These are phyloP conservation scores for Triplophysa siluroides DNA, from an alignment of 2,113 vertebrate genomes.

Conservation along the genomic window DNA sequence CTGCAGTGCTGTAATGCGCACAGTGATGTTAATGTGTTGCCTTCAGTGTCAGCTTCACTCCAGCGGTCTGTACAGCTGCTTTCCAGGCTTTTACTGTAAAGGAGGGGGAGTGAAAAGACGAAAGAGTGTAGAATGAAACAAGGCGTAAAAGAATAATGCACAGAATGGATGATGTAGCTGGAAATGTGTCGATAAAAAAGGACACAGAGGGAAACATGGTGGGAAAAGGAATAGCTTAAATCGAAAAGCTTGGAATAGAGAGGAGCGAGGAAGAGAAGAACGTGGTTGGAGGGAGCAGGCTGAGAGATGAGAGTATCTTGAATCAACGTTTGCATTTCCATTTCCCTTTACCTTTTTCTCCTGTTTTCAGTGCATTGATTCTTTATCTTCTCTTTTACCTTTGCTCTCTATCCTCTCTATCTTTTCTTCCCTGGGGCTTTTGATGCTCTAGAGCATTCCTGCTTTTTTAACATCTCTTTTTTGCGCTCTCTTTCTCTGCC, in stretches of 20 bases:
- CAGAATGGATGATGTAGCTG: conserved; percentile 24
- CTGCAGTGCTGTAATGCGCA: conserved; percentile 60
- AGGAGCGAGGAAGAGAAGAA: conserved; percentile 28
- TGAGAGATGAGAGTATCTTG: conserved; percentile 59
- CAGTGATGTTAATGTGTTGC: conserved; percentile 64
- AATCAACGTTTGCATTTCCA: conserved; percentile 64
- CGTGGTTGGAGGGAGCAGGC: conserved; percentile 60
- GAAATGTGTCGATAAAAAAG: conserved; percentile 10
- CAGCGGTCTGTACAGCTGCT: conserved; percentile 65
- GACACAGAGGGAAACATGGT: background rate
- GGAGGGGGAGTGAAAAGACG: background rate
- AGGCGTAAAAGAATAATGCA: conserved; percentile 42
- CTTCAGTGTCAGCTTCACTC: conserved; percentile 63
- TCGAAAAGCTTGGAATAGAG: background rate
- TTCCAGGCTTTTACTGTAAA: conserved; percentile 64
- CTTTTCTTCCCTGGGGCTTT: conserved; percentile 63
- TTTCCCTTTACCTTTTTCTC: conserved; percentile 48
- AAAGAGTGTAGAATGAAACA: conserved; percentile 8
- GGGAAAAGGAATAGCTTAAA: background rate
- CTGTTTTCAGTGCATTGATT: conserved; percentile 44
- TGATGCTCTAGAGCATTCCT: conserved; percentile 20
- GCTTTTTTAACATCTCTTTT: conserved; percentile 32
- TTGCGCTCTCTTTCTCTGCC: conserved; percentile 47
- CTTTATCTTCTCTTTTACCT: conserved; percentile 50
- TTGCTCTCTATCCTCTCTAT: conserved; percentile 56